Percentiles rank a stretch among this genome's conserved stretches.
Evolutionary conservation across 1,140 invertebrate genomes (phyloP).

Genomic region (Pemphigus obesinymphae): DNA sequence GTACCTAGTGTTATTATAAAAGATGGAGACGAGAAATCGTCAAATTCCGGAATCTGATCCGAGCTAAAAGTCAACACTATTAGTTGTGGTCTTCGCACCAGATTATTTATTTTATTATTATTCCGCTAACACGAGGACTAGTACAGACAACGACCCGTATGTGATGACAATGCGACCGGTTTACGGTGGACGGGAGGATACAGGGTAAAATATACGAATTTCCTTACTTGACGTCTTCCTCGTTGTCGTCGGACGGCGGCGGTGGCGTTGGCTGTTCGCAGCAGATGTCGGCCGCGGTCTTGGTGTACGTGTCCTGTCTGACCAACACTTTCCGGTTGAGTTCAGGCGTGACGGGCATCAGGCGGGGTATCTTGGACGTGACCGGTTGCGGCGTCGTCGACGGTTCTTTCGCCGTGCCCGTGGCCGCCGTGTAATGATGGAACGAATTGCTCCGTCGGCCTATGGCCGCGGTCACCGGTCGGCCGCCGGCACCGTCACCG

Average conservation of each 20-base stretch:
- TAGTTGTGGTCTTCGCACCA: background rate
- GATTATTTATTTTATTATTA: background rate
- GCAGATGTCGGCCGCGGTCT: background rate
- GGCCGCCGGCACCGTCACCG: background rate
- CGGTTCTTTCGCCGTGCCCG: background rate
- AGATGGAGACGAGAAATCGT: too few relatives aligned
- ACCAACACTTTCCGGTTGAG: slow-evolving; percentile 36
- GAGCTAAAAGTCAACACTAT: background rate
- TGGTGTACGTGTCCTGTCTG: slow-evolving; percentile 46
- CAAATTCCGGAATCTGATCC: background rate
- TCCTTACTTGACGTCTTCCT: background rate
- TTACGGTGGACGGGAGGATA: too few relatives aligned
- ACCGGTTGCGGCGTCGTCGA: background rate
- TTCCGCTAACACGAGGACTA: background rate
- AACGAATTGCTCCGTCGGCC: slow-evolving; percentile 23
- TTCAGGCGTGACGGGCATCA: slow-evolving; percentile 13
- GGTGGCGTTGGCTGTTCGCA: background rate
- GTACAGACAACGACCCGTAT: background rate
- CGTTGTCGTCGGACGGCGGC: background rate
- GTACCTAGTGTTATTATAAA: too few relatives aligned
- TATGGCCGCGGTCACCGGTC: background rate
- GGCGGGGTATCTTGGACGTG: slow-evolving; percentile 16
- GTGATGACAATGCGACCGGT: background rate
- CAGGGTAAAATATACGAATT: background rate
- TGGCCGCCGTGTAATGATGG: slow-evolving; percentile 18